phyloP scores from a whole-genome alignment of 2,797 vertebrate genomes.

The Morus bassanus region DNA sequence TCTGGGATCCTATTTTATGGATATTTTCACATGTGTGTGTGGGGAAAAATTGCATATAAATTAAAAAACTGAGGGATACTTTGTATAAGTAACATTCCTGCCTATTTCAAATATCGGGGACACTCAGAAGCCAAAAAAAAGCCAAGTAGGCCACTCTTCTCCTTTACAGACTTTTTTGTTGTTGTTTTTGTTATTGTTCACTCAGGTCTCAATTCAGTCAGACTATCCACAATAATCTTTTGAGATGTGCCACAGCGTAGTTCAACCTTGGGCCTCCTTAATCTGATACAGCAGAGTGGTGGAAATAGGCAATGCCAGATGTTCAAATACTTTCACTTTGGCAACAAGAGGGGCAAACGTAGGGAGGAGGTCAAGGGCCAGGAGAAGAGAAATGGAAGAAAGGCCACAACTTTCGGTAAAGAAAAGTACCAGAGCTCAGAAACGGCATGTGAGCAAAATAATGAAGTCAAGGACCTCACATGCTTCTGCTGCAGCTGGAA shows the following conservation, averaged over 20 bases:
- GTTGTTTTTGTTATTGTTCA: background rate
- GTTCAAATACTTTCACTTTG: slow-evolving; percentile 58
- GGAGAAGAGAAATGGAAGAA: slow-evolving; percentile 27
- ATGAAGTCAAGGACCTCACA: slow-evolving; percentile 45
- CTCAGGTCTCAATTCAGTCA: background rate
- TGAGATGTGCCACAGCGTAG: background rate
- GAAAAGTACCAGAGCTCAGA: background rate
- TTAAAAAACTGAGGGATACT: background rate
- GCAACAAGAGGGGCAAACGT: slow-evolving; percentile 10
- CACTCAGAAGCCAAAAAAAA: background rate
- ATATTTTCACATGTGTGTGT: background rate
- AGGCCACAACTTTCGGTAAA: background rate
- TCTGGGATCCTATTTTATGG: background rate
- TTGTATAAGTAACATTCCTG: background rate
- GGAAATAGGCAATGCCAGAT: slow-evolving; percentile 60
- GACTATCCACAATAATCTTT: background rate
- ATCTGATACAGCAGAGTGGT: slow-evolving; percentile 35
- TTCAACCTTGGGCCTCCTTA: slow-evolving; percentile 30
- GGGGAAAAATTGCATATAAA: background rate
- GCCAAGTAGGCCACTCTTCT: background rate
- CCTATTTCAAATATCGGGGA: background rate
- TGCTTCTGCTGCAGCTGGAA: slow-evolving; percentile 37
- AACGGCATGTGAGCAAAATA: slow-evolving; percentile 35
- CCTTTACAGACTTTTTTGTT: background rate
- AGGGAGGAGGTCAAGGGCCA: slow-evolving; percentile 47